phyloP scores from a whole-genome alignment of 2,888 invertebrate genomes.

The Eristalinus aeneus region DNA sequence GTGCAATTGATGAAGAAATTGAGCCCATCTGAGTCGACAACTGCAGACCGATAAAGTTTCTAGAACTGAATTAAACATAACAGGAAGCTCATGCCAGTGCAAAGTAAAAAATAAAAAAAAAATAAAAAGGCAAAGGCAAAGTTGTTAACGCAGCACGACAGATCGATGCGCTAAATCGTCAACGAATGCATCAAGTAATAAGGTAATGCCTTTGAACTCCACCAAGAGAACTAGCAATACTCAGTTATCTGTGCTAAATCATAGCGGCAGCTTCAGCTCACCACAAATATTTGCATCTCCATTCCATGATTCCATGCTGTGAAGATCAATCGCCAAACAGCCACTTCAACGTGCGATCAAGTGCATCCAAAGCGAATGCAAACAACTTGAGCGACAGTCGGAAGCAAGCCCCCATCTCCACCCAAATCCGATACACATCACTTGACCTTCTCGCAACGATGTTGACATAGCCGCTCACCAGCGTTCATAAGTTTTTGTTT shows the following conservation, averaged over 20 bases:
- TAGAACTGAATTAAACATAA: background rate
- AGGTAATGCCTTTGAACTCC: too few species aligned
- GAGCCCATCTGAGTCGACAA: too few species aligned
- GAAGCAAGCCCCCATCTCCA: background rate
- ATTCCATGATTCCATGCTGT: too few species aligned
- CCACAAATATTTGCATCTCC: background rate
- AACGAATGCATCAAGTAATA: background rate
- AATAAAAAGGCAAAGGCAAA: too few species aligned
- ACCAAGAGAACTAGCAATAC: too few species aligned
- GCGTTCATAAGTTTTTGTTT: slow-evolving; percentile 20
- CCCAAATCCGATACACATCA: background rate
- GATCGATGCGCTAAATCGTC: background rate
- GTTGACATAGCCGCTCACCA: slow-evolving; percentile 12
- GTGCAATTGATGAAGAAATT: background rate
- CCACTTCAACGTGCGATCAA: background rate
- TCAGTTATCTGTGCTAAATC: background rate
- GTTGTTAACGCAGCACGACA: background rate
- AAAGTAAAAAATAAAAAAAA: too few species aligned
- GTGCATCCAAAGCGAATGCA: background rate
- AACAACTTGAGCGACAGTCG: background rate
- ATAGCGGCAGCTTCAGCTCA: background rate
- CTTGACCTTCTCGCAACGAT: slow-evolving; percentile 21
- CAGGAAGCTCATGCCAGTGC: too few species aligned
- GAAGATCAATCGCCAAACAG: too few species aligned
- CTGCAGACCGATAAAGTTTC: background rate